Percentiles rank a stretch among this genome's conserved stretches.
These are phyloP conservation scores for Zaprionus inermis DNA, from an alignment of 1,140 invertebrate genomes.

Conservation along the genomic window DNA sequence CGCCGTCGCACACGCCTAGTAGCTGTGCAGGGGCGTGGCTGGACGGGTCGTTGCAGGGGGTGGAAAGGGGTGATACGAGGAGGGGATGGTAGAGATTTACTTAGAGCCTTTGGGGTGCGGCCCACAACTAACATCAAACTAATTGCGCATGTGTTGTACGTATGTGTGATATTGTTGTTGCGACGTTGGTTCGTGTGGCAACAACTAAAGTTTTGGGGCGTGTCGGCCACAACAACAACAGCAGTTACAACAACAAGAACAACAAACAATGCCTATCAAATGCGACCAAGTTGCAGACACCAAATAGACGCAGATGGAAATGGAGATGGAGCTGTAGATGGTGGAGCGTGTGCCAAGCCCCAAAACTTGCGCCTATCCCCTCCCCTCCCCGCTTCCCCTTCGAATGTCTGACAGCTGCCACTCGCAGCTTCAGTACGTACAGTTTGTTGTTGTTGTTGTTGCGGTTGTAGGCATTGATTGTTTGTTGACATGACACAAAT, in stretches of 20 bases:
- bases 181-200: conserved; percentile 5
- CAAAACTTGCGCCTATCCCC: not conserved
- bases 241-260: conserved; percentile 19
- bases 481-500: conserved; percentile 45
- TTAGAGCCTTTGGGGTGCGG: conserved; percentile 29
- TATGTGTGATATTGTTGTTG: conserved; percentile 13
- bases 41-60: too few species aligned
- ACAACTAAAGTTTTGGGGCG: conserved; percentile 12
- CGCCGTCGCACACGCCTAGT: conserved; percentile 22
- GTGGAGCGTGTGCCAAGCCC: conserved; percentile 57
- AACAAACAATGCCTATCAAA: conserved; percentile 65
- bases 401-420: conserved; percentile 14
- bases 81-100: not conserved
- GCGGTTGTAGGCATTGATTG: conserved; percentile 27
- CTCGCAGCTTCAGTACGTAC: conserved; percentile 11
- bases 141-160: conserved; percentile 35
- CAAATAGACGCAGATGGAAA: conserved; percentile 17
- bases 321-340: not conserved
- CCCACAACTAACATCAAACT: conserved; percentile 23
- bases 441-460: not conserved
- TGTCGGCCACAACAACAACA: conserved; percentile 14
- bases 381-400: not conserved
- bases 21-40: not conserved
- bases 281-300: conserved; percentile 50
- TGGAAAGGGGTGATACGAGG: not conserved